phyloP scores from a whole-genome alignment of 2,113 vertebrate species.

The Corvus moneduloides region DNA sequence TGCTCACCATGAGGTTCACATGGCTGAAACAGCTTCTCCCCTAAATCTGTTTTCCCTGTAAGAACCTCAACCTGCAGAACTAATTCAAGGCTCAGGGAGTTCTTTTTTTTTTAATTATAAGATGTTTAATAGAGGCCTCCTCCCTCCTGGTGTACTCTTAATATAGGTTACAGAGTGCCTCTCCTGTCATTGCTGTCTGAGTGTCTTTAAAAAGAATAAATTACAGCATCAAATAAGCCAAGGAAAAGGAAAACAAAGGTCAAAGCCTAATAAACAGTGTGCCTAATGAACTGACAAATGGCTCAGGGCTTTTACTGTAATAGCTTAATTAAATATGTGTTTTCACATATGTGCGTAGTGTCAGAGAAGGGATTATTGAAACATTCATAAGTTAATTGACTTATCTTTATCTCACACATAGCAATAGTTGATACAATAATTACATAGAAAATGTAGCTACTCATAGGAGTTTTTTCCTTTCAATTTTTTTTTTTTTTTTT shows the following conservation, averaged over 20 bases:
- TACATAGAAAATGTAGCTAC: not conserved
- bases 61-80: not conserved
- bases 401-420: not conserved
- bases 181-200: not conserved
- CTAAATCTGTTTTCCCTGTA: not conserved
- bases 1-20: fast-evolving
- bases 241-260: not conserved
- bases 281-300: not conserved
- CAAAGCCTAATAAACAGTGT: not conserved
- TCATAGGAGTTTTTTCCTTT: not conserved
- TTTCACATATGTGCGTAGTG: not conserved
- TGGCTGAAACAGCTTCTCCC: fast-evolving
- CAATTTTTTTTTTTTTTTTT: not conserved
- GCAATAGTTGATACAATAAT: not conserved
- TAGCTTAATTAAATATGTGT: not conserved
- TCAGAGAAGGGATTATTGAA: not conserved
- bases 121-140: not conserved
- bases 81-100: not conserved
- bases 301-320: not conserved
- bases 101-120: not conserved
- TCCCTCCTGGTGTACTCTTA: not conserved
- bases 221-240: not conserved
- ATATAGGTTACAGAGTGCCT: not conserved
- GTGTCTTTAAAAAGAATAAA: not conserved
- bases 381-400: not conserved